Base-by-base conservation (phyloP, 2,113 vertebrate genomes). In the zebrafish (Danio rerio) region DNA sequence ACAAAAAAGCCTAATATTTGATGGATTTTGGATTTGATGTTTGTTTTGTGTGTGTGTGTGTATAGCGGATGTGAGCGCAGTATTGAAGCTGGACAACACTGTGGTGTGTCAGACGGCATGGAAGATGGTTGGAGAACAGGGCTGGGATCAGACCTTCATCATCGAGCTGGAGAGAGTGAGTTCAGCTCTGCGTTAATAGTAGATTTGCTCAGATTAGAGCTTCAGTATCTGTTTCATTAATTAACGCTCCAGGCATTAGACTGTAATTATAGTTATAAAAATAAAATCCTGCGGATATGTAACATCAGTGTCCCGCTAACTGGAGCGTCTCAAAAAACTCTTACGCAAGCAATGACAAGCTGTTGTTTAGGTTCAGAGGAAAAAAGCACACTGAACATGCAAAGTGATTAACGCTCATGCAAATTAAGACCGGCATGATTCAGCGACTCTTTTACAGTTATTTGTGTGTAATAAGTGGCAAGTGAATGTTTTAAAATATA, bases 111-210 rank as follows among this genome's bases (percentile, higher is more conserved):
- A 96, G 91, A 96, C 96, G 0, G 88, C 93, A 45, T 97, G 96
- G 96, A 96, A 87, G 88, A 92, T 93, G 0, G 92, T 94, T 7
- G 94, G 96, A 78, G 94, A 93, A 21, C 92, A 91, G 0, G 89
- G 95, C 5, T 97, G 96, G 96, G 94, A 96, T 86, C 96, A 97
- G 88, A 95, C 88, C 52, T 96, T 97, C 84, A 95, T 95, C 5
- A 93, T 97, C 89, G 94, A 97, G 87, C 93, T 97, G 83, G 96
- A 97, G 85, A 92, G 95, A 93, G 96, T 97, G 83, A 92, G 94
- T 79, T 78, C 2, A 78, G 9, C 2, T 47, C 5, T 11, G 21
- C 18, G 49, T 77, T 77, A 77, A 31, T 40, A 65, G 73, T n/a
- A 61, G 56, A 76, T 76, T 31, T 56, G 43, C 71, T 56, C 59